Evolutionary conservation across 2,113 vertebrate genomes (phyloP), one percentile per base, ranked within the genome.

Genomic region (Thalassarche chlororhynchos): DNA sequence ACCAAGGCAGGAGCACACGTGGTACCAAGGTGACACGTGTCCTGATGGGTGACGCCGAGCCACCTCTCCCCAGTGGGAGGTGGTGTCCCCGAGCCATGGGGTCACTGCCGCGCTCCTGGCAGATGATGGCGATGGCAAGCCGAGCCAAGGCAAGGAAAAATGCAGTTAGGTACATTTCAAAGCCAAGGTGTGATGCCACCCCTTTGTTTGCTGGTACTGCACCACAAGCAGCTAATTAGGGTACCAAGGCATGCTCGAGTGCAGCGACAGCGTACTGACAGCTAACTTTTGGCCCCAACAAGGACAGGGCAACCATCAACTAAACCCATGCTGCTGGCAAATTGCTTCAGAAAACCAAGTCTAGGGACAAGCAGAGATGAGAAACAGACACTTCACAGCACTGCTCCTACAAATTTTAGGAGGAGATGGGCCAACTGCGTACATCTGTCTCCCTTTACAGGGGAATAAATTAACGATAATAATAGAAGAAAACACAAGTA

Each of bases 261-360:
- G 23, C 57, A 69, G 57, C 0, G 4, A 12, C 44, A 57, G 44
- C 0, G 0, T 28, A 5, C 11, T 13, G 58, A 32, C 14, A 81
- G 51, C 29, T 55, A n/a, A 12, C 4, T 47, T 29, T 8, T n/a
- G 65, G 21, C 11, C 76, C 44, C 57, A 71, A 2, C 34, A 40
- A 23, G 64, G 69, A 55, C 61, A 55, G 19, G 36, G 44, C 18
- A 78, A 4, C 40, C 46, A 26, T 10, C 52, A 49, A 12, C 52
- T 36, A 54, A 91, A 62, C 23, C 24, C 58, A 7, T 7, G 12
- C 19, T 87, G 72, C 74, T 83, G 75, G 58, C 64, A 90, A 51
- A 70, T 17, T 72, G 44, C 70, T 68, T 29, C 74, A 66, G 77
- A 32, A 88, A 92, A 79, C 46, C 44, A 44, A 86, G 49, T 23